Evolutionary conservation across 1,140 invertebrate species (phyloP), one percentile per base, ranked within the genome.

Genomic region (Panulirus ornatus): DNA sequence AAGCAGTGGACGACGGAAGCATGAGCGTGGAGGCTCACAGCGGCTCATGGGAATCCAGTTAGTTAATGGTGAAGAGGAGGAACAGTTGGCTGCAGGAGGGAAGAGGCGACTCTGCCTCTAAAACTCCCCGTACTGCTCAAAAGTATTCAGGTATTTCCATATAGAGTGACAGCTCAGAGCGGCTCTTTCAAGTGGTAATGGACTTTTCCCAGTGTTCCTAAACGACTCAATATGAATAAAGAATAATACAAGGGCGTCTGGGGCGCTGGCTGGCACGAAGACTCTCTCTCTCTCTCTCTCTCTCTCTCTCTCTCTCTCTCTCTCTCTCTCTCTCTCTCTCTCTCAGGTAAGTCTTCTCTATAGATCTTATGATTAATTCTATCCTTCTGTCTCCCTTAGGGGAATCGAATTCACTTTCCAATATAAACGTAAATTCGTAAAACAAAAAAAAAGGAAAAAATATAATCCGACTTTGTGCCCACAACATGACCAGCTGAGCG

Each of bases 271-370:
- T 70, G 22, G n/a, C 63, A 27, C 63, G n/a, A 22, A 27, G 22
- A 27, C 63, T 70, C 63, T 70, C 63, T 70, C 63, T 70, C 63
- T 70, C 63, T 70, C 63, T 70, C 63, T 70, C 63, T 70, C 63
- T 70, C 63, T 70, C 63, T 70, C 11, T 70, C 70, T 73, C 70
- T 73, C 70, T 73, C 70, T 73, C 70, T 73, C 70, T 73, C 70
- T 73, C 70, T 73, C 70, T 73, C 70, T 73, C 70, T 70, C 70
- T 71, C 70, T 71, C 70, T 71, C 70, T 71, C 70, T 71, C 70
- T 71, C 70, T 71, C 70, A 36, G 5, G 51, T 22, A 58, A 22
- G 9, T 22, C 9, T 58, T 58, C 27, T 22, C 19, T 63, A 63
- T 63, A 30, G 27, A 30, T 27, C 22, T 27, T 70, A 9, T 70